Conservation (phyloP, 2,888 invertebrate genomes). For the Neoitamus cyanurus region DNA sequence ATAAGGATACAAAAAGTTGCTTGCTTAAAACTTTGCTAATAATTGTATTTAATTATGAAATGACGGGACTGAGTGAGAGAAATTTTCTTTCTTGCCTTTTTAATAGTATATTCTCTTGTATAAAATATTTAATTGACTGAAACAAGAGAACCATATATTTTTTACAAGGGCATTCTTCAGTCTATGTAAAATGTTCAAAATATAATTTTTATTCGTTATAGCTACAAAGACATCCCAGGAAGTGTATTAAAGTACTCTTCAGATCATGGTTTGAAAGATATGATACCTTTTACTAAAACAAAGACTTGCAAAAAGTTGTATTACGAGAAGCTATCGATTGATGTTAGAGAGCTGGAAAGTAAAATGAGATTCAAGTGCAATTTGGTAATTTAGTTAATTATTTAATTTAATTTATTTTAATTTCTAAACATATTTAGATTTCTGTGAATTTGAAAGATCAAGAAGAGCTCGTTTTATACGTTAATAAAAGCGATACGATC, state of each 20-base stretch:
- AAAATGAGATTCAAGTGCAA: conserved; percentile 91
- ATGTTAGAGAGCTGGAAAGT: conserved; percentile 93
- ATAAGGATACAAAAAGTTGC: no score
- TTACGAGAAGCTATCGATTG: conserved; percentile 94
- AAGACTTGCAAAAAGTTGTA: conserved; percentile 91
- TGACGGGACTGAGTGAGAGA: no score
- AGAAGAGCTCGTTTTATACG: conserved; percentile 92
- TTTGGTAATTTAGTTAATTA: conserved; percentile 68
- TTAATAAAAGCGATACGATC: conserved; percentile 91
- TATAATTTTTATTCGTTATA: background rate
- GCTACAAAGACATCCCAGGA: conserved; percentile 87
- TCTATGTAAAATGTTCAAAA: no score
- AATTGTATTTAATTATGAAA: no score
- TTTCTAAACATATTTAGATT: conserved; percentile 35
- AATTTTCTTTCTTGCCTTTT: no score
- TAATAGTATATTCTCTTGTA: no score
- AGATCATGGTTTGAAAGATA: conserved; percentile 88
- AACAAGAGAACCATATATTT: no score
- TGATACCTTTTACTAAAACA: conserved; percentile 86
- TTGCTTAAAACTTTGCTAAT: no score
- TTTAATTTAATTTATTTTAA: background rate
- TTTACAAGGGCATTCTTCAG: no score
- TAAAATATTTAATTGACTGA: no score
- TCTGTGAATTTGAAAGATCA: conserved; percentile 90
- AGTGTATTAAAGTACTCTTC: conserved; percentile 86